Evolutionary conservation across 2,888 invertebrate genomes (phyloP), one percentile per base, ranked within the genome.

Genomic region (Ophonus ardosiacus): DNA sequence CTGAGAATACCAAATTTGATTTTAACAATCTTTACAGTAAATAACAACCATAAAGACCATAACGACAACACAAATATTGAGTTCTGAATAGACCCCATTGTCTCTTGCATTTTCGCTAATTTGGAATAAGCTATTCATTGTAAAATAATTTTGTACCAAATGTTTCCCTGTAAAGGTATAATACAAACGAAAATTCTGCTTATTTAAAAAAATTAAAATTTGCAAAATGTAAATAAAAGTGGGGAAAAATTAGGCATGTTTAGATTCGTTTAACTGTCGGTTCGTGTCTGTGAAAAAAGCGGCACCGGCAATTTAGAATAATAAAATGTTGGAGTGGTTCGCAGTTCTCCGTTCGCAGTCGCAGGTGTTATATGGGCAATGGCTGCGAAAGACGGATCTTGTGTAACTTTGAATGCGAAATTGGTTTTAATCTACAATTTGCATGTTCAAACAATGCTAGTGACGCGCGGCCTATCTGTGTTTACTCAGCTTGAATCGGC

Each of bases 341-440:
- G 31, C 21, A 18, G 21, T 63, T 63, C 13, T 31, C 31, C 61
- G 61, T 63, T 31, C 63, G 21, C 24, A 63, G 21, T 68, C 68
- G 68, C 68, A 68, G 38, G 68, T 68, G 38, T 43, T 10, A 18
- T 5, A 38, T 7, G 71, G 83, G 87, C 85, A 87, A 51, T 13
- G 86, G 84, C 85, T 86, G 86, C 85, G 86, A 88, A 88, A 87
- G 87, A 86, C 87, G 87, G 88, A 87, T 87, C 88, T 87, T 87
- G 87, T 88, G 87, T 88, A 88, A 88, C 89, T 90, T 89, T 90
- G 90, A 90, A 90, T 90, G 89, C 88, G 89, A 89, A 90, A 90
- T 90, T 90, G 90, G 90, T 90, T 90, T 91, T 90, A 90, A 90
- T 91, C 90, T 90, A 90, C 89, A 90, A 91, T 91, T 91, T 91